Conservation (phyloP, 2,113 vertebrate genomes). For the Salvator merianae region DNA sequence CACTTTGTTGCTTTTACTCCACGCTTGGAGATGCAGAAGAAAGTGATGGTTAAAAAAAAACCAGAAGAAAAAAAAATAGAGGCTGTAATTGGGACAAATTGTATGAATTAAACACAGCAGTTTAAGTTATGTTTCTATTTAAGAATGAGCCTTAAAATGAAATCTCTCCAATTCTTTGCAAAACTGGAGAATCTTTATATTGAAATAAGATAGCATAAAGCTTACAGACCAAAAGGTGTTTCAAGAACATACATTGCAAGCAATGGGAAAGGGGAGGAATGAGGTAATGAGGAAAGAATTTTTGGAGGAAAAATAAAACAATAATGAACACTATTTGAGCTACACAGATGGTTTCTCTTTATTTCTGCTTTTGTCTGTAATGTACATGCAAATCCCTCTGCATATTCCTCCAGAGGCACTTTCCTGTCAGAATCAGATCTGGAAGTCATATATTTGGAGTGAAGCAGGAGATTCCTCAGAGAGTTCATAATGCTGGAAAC, state of each 20-base stretch:
- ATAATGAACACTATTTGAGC: conserved; percentile 40
- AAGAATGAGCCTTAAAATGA: not conserved
- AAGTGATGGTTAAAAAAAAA: not conserved
- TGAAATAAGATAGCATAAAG: not conserved
- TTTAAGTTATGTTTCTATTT: not conserved
- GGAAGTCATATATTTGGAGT: conserved; percentile 37
- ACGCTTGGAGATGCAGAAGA: not conserved
- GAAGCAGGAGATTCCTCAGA: conserved; percentile 29
- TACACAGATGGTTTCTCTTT: conserved; percentile 66
- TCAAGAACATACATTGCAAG: conserved; percentile 12
- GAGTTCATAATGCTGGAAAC: conserved; percentile 44
- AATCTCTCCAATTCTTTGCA: not conserved
- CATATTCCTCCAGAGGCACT: conserved; percentile 53
- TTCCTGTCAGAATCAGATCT: conserved; percentile 54
- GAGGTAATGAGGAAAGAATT: conserved; percentile 10
- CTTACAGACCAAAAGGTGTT: not conserved
- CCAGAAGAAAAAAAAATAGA: too few relatives aligned
- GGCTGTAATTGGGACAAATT: too few relatives aligned
- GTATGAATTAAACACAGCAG: not conserved
- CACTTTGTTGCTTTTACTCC: not conserved
- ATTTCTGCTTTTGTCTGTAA: conserved; percentile 48
- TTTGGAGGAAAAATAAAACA: not conserved
- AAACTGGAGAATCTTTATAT: not conserved
- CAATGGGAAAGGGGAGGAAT: not conserved
- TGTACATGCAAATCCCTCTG: conserved; percentile 48